phyloP scores from a whole-genome alignment of 2,113 vertebrate genomes.

The Microtus ochrogaster region DNA sequence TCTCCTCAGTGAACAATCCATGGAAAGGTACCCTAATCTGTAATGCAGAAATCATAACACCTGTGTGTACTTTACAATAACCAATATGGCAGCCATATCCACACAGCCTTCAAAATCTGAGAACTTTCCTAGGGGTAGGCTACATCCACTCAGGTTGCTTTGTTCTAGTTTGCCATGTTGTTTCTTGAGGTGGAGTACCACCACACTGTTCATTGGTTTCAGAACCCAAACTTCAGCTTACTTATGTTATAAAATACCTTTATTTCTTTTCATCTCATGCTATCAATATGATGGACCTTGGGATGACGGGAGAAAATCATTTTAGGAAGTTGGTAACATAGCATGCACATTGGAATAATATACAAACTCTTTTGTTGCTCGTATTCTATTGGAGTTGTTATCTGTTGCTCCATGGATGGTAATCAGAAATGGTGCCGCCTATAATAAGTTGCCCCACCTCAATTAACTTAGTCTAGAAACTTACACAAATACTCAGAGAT shows the following conservation, averaged over 20 bases:
- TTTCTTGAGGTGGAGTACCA: neutral
- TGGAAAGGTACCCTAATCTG: neutral
- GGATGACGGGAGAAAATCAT: neutral
- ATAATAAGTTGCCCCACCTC: too few species aligned
- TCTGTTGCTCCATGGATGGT: neutral
- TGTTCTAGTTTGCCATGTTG: neutral
- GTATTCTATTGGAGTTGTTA: neutral
- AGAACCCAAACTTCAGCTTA: neutral
- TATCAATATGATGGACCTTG: neutral
- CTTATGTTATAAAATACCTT: neutral
- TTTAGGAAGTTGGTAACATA: neutral
- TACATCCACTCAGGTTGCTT: neutral
- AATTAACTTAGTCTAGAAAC: too few species aligned
- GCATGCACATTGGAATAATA: neutral
- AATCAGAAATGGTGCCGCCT: neutral
- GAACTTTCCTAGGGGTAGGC: neutral
- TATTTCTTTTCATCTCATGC: constrained; percentile 2
- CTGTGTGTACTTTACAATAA: too few species aligned
- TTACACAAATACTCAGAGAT: neutral
- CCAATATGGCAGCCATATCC: neutral
- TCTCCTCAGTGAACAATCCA: neutral
- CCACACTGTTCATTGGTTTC: neutral
- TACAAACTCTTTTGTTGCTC: neutral
- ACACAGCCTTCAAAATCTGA: neutral
- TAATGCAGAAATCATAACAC: neutral